phyloP scores from a whole-genome alignment of 2,113 vertebrate genomes.

The Atlantisia rogersi region DNA sequence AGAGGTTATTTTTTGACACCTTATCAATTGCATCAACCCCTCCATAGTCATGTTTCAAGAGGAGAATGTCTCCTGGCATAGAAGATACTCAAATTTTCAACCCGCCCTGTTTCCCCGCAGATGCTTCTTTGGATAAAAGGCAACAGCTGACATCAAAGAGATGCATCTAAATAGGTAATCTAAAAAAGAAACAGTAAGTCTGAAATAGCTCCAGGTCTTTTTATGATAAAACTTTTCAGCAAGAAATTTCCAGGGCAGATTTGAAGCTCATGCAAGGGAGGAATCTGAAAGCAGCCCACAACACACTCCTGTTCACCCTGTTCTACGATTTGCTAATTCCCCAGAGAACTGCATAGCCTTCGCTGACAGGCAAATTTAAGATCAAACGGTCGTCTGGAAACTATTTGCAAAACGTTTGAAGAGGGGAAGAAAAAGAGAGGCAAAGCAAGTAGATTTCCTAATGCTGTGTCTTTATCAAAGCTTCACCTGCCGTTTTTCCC shows the following conservation, averaged over 20 bases:
- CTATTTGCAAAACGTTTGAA: slow-evolving; percentile 69
- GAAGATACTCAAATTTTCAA: not conserved
- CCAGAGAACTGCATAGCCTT: slow-evolving; percentile 14
- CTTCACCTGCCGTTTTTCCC: slow-evolving; percentile 35
- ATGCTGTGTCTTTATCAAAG: slow-evolving; percentile 62
- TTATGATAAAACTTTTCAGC: slow-evolving; percentile 29
- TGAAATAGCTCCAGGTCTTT: slow-evolving; percentile 34
- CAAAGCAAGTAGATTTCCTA: slow-evolving; percentile 49
- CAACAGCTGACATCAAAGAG: slow-evolving; percentile 51
- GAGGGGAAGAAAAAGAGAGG: slow-evolving; percentile 51
- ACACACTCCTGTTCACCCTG: slow-evolving; percentile 54
- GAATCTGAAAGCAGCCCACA: slow-evolving; percentile 58
- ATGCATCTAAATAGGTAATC: slow-evolving; percentile 36
- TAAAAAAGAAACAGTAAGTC: not conserved
- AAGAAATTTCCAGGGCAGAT: slow-evolving; percentile 45
- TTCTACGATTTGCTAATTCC: slow-evolving; percentile 56
- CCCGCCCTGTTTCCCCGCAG: not conserved
- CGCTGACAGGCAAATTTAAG: slow-evolving; percentile 61
- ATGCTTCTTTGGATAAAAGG: not conserved
- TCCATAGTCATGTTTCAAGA: not conserved
- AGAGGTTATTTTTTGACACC: not conserved
- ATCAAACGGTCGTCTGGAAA: slow-evolving; percentile 39
- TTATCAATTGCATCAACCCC: not conserved
- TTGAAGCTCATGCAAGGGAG: slow-evolving; percentile 28
- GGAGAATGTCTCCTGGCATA: not conserved